Evolutionary conservation across 2,113 vertebrate genomes (phyloP), one percentile per base, ranked within the genome.

Genomic region (Brachirus orientalis): DNA sequence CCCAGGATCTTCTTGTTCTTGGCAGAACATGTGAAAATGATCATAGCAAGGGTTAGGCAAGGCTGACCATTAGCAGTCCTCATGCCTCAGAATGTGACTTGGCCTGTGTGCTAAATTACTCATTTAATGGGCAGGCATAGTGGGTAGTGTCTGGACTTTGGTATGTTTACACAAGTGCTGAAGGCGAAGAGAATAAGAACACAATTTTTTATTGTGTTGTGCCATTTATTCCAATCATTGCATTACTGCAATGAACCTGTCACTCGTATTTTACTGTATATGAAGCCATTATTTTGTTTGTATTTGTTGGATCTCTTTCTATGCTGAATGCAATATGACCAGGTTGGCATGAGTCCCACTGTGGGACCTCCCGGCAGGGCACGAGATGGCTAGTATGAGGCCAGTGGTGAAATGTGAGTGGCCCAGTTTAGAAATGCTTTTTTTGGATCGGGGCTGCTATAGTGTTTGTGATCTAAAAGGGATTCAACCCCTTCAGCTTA

Each of bases 11-110:
- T 63, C 37, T 41, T 75, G 20, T 46, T 78, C 43, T 77, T 88
- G 81, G 79, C 75, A 83, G 72, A 63, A 52, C 46, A 71, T 43
- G 57, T 86, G 85, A 80, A 89, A 88, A 67, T 40, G 69, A 89
- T 89, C 75, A 48, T 61, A 80, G 85, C 82, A 79, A n/a, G n/a
- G n/a, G n/a, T n/a, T n/a, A n/a, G n/a, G 65, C 60, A 59, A 72
- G 63, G 58, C 63, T 74, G 76, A 60, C 62, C 46, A 60, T 61
- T 46, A 62, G 38, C 52, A 40, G 11, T 56, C 62, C 40, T 61
- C 38, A 20, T 51, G 54, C 65, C 40, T 50, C 53, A 41, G 35
- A 84, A 77, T 79, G 76, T 53, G 45, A 36, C 69, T 80, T 87
- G 79, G 71, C 75, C 63, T 71, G 46, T 50, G 50, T 36, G 4